phyloP scores from a whole-genome alignment of 2,888 invertebrate genomes.

The Folsomia manolachei region DNA sequence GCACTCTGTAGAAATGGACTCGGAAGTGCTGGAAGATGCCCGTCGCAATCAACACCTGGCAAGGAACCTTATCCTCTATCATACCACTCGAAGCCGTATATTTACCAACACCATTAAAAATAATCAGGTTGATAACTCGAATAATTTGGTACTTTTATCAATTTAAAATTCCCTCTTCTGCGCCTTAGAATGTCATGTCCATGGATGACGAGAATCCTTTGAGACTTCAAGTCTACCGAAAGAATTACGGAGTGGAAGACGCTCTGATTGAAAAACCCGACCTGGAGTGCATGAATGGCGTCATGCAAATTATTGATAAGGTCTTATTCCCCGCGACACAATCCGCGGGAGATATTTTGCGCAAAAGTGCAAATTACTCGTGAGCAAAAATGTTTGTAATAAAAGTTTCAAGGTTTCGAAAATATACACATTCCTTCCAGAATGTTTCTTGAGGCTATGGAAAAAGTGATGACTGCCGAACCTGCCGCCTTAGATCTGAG shows the following conservation, averaged over 20 bases:
- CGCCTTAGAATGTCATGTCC: slow-evolving; percentile 53
- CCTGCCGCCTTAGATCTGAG: slow-evolving; percentile 52
- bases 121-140: slow-evolving; percentile 52
- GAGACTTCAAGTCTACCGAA: slow-evolving; percentile 56
- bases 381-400: slow-evolving; percentile 52
- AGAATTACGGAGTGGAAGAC: slow-evolving; percentile 57
- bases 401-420: background rate
- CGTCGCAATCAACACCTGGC: slow-evolving; percentile 53
- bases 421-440: too few relatives aligned
- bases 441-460: slow-evolving; percentile 54
- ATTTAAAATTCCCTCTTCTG: too few relatives aligned
- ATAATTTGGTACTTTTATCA: too few relatives aligned
- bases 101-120: slow-evolving; percentile 55
- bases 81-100: slow-evolving; percentile 55
- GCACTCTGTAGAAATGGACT: slow-evolving; percentile 52
- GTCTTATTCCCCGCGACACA: slow-evolving; percentile 56
- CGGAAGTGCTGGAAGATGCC: slow-evolving; percentile 52
- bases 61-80: slow-evolving; percentile 55
- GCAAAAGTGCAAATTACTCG: slow-evolving; percentile 56
- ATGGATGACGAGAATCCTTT: slow-evolving; percentile 55
- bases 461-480: slow-evolving; percentile 52
- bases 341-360: slow-evolving; percentile 54
- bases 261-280: slow-evolving; percentile 56
- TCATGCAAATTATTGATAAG: slow-evolving; percentile 57
- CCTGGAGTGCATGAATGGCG: slow-evolving; percentile 57